Evolutionary conservation across 1,140 invertebrate genomes (phyloP).

Genomic region (Hermetia illucens): DNA sequence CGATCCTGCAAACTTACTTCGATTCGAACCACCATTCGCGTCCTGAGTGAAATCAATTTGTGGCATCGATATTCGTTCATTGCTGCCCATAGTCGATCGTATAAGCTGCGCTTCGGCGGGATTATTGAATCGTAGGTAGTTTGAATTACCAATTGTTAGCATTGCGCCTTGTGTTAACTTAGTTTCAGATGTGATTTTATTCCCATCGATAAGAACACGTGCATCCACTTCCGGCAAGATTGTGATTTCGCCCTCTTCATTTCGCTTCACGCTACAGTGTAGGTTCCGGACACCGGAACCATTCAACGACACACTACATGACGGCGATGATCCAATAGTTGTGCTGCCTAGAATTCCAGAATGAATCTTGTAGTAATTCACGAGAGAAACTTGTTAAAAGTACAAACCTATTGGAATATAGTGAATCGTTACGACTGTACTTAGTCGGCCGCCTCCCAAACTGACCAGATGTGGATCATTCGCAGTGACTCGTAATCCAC

Average conservation of each 20-base stretch:
- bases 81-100: conserved; percentile 34
- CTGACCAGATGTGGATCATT: conserved; percentile 81
- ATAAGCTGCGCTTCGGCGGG: conserved; percentile 73
- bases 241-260: conserved; percentile 63
- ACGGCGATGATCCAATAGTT: conserved; percentile 52
- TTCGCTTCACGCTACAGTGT: conserved; percentile 59
- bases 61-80: conserved; percentile 58
- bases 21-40: conserved; percentile 43
- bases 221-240: conserved; percentile 45
- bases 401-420: conserved; percentile 59
- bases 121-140: conserved; percentile 81
- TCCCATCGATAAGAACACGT: conserved; percentile 23
- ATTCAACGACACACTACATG: conserved; percentile 63
- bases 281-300: conserved; percentile 66
- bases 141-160: conserved; percentile 74
- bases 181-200: conserved; percentile 17
- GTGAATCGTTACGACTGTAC: conserved; percentile 78
- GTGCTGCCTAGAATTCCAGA: conserved; percentile 51
- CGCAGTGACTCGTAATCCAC: conserved; percentile 50
- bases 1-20: conserved; percentile 11
- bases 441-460: conserved; percentile 70
- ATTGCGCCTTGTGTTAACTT: conserved; percentile 52
- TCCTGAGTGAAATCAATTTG: conserved; percentile 26
- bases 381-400: not conserved
- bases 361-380: not conserved